Evolutionary conservation across 2,113 vertebrate species (phyloP), one percentile per base, ranked within the genome.

Genomic region (Channa argus): DNA sequence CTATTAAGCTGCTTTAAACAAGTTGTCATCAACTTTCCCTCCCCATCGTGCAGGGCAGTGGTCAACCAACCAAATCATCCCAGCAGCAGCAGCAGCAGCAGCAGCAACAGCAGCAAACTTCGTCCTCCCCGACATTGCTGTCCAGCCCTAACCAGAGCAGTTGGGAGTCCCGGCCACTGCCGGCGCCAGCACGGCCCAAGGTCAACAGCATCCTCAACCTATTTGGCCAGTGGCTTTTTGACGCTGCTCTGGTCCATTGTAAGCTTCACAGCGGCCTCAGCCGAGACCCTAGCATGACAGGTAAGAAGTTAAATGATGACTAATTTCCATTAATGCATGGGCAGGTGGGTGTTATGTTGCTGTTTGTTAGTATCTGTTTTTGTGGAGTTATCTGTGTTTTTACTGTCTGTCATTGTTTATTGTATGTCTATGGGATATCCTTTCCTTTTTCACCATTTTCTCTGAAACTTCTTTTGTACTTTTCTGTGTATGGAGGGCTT

Each of bases 131-230:
- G 15, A 97, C 97, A 69, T 94, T 97, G 10, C 91, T 99, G 11
- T 97, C 97, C 54, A 98, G 97, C 85, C 97, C 97, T 51, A 98
- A 96, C 90, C 97, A 98, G 92, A 96, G 95, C 47, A 96, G 95
- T 79, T 96, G 95, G 84, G 97, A 99, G 88, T 96, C 96, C 11
- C 94, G 96, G 60, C 97, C 97, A 0, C 92, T 98, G 5, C 97
- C 97, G 7, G 97, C 97, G 61, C 97, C 97, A 0, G 94, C 94
- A 15, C 93, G 97, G 85, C 96, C 97, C 37, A 97, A 97, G 90
- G 97, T 99, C 94, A 98, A 99, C 95, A 98, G 97, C 94, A 97
- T 99, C 92, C 94, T 99, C 91, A 97, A 99, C 91, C 96, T 99
- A 71, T 99, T 99, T 63, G 97, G 97, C 89, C 98, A 98, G 0